These are phyloP conservation scores for Corythornis leucogaster DNA, from an alignment of 2,797 vertebrate species.

Conservation along the genomic window DNA sequence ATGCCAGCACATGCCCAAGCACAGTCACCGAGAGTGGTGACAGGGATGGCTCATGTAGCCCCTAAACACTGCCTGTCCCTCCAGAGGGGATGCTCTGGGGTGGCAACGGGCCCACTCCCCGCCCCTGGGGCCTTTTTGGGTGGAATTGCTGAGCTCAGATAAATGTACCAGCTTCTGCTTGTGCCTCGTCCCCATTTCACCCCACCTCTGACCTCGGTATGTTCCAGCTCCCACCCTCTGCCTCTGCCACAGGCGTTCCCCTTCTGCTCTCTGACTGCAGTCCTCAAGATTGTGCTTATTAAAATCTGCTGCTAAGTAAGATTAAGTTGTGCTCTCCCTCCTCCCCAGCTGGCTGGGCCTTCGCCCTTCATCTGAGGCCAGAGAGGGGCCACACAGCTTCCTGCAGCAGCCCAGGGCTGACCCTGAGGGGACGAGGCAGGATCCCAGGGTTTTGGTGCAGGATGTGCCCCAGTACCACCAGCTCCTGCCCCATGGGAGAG, in stretches of 20 bases:
- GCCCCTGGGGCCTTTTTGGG: rapidly evolving
- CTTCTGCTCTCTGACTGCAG: background rate
- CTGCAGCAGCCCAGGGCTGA: background rate
- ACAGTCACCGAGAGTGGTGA: background rate
- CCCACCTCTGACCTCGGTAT: background rate
- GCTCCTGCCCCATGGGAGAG: background rate
- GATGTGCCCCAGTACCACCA: background rate
- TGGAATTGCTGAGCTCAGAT: background rate
- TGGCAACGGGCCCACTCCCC: rapidly evolving
- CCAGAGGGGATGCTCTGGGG: background rate
- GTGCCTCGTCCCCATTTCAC: background rate
- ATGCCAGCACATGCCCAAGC: background rate
- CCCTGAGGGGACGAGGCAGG: background rate
- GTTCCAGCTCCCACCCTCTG: background rate
- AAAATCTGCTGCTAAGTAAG: background rate
- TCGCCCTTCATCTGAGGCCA: background rate
- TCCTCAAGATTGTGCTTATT: background rate
- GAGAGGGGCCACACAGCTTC: background rate
- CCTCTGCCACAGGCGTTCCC: background rate
- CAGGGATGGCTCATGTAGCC: rapidly evolving
- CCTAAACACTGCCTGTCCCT: background rate
- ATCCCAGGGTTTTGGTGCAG: rapidly evolving
- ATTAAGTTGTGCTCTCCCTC: background rate
- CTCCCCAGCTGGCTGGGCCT: background rate
- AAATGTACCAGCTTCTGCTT: background rate